Percentiles rank a stretch among this genome's conserved stretches.
Conservation (phyloP, 2,888 invertebrate species). For the Ectropis crepuscularia region DNA sequence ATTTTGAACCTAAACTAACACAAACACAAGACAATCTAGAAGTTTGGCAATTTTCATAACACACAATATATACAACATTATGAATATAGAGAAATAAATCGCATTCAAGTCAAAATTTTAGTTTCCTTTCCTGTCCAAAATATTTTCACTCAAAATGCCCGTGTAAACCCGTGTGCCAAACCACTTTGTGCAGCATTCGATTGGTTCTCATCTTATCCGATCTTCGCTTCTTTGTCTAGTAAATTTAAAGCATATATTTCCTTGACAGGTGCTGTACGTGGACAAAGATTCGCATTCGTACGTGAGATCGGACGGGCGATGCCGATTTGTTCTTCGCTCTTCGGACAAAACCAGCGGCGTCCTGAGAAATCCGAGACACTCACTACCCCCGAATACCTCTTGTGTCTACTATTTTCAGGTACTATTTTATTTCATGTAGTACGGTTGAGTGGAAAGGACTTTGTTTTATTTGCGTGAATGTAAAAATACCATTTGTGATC, state of each 20-base stretch:
- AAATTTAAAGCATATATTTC: conserved; percentile 30
- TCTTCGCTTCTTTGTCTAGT: conserved; percentile 5
- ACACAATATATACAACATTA: no score
- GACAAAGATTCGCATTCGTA: conserved; percentile 91
- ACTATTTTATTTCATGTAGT: conserved; percentile 24
- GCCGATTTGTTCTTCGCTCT: conserved; percentile 90
- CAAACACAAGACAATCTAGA: no score
- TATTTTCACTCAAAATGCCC: no score
- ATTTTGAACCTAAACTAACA: no score
- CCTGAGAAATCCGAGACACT: conserved; percentile 90
- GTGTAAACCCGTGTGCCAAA: not conserved
- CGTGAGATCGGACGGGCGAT: conserved; percentile 89
- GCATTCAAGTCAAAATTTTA: no score
- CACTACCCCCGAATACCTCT: conserved; percentile 92
- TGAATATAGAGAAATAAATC: no score
- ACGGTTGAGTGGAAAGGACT: not conserved
- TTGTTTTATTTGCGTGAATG: not conserved
- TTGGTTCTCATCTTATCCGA: not conserved
- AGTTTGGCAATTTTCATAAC: no score
- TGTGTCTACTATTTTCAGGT: conserved; percentile 91
- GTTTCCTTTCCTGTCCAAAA: no score
- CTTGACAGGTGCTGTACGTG: conserved; percentile 88
- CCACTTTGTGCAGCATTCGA: not conserved
- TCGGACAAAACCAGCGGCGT: conserved; percentile 90
- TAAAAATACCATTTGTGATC: no score